Percentiles rank a stretch among this genome's conserved stretches.
These are phyloP conservation scores for Diglossa cyanea DNA, from an alignment of 2,797 vertebrate species.

Conservation along the genomic window DNA sequence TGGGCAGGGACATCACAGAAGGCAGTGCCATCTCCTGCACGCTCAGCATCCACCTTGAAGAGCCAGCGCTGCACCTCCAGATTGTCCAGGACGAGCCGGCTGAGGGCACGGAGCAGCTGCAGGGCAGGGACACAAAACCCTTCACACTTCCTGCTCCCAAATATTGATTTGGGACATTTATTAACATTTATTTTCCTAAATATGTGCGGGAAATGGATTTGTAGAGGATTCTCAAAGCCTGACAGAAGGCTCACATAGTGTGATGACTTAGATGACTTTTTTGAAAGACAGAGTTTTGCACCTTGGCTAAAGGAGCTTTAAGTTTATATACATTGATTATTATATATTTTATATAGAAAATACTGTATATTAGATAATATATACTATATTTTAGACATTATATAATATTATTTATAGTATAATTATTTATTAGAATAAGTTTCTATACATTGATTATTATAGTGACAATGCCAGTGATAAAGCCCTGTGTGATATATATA, in stretches of 20 bases:
- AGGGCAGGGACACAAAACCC: background rate
- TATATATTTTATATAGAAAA: background rate
- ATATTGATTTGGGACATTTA: background rate
- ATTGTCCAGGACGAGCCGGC: slow-evolving; percentile 79
- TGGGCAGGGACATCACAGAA: slow-evolving; percentile 79
- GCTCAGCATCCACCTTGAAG: slow-evolving; percentile 83
- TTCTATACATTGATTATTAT: too few species aligned
- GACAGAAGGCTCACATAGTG: background rate
- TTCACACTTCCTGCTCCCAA: background rate
- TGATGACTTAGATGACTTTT: background rate
- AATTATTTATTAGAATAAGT: background rate
- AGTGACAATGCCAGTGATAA: too few species aligned
- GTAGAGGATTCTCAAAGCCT: background rate
- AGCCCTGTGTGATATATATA: too few species aligned
- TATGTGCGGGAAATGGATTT: background rate
- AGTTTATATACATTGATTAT: background rate
- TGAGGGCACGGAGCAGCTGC: slow-evolving; percentile 81
- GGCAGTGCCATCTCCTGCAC: slow-evolving; percentile 79
- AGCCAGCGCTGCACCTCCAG: slow-evolving; percentile 83
- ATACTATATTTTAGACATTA: too few species aligned
- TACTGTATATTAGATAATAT: too few species aligned
- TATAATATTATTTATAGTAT: too few species aligned
- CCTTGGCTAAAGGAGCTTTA: background rate
- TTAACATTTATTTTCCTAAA: background rate
- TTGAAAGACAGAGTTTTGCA: background rate